Percentiles rank a stretch among this genome's conserved stretches.
phyloP scores from a whole-genome alignment of 2,113 vertebrate species.

The Pelusios castaneus region DNA sequence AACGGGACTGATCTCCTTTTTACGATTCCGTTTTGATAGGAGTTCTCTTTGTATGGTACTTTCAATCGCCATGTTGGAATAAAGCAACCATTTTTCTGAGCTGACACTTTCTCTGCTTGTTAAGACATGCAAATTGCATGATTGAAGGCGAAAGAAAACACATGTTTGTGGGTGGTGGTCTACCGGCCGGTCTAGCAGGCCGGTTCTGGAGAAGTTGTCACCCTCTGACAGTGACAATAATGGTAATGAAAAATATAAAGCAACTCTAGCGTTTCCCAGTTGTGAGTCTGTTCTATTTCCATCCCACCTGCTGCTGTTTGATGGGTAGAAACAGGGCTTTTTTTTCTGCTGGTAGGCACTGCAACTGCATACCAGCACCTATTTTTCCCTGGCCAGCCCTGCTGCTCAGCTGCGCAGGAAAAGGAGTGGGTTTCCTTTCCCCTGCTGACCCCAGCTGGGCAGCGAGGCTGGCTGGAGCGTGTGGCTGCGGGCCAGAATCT shows the following conservation, averaged over 20 bases:
- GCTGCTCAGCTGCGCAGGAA: too few species aligned
- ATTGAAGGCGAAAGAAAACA: background rate
- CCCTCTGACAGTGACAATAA: background rate
- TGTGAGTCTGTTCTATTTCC: background rate
- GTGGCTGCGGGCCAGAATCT: too few species aligned
- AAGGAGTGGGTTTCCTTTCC: too few species aligned
- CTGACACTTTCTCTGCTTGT: background rate
- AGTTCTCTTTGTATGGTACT: fast-evolving
- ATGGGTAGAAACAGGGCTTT: too few species aligned
- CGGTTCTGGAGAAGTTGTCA: background rate
- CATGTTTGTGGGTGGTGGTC: background rate
- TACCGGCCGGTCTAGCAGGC: background rate
- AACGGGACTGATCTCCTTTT: background rate
- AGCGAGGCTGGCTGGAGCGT: too few species aligned
- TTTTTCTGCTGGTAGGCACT: too few species aligned
- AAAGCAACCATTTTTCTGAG: background rate
- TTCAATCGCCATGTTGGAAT: background rate
- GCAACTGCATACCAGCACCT: too few species aligned
- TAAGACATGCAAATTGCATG: fast-evolving
- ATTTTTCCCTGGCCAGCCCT: too few species aligned
- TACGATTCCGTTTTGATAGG: background rate
- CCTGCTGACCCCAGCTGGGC: too few species aligned
- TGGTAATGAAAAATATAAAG: background rate
- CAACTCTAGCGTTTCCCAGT: fast-evolving
- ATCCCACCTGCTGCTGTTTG: background rate